These are phyloP conservation scores for Muntiacus muntjak DNA, from an alignment of 2,113 vertebrate genomes.

Conservation along the genomic window DNA sequence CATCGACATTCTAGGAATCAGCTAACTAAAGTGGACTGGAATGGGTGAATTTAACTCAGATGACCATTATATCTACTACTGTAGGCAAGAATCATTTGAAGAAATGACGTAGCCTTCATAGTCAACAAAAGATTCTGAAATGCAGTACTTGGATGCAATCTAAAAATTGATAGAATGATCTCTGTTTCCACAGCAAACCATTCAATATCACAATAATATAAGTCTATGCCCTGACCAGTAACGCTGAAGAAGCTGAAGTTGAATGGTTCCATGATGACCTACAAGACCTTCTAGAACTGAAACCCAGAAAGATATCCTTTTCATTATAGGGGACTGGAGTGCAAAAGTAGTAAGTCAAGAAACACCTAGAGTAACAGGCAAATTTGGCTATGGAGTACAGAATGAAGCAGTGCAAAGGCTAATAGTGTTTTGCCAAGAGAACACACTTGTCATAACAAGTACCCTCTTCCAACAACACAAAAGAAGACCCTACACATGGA, in stretches of 20 bases:
- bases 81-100: not conserved
- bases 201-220: not conserved
- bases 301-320: not conserved
- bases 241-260: not conserved
- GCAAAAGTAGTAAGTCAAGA: not conserved
- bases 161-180: not conserved
- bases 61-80: not conserved
- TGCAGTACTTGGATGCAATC: not conserved
- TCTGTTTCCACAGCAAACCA: not conserved
- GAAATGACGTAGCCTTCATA: not conserved
- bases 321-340: not conserved
- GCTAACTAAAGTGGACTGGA: not conserved
- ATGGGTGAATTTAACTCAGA: not conserved
- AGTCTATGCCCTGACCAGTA: not conserved
- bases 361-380: not conserved
- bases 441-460: not conserved
- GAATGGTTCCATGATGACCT: not conserved
- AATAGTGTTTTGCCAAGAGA: not conserved
- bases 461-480: not conserved
- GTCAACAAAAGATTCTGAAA: not conserved
- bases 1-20: not conserved
- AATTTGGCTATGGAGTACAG: not conserved
- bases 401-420: not conserved
- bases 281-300: not conserved
- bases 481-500: not conserved